Evolutionary conservation across 2,888 invertebrate species (phyloP), one percentile per base, ranked within the genome.

Genomic region (Chrysolina americana): DNA sequence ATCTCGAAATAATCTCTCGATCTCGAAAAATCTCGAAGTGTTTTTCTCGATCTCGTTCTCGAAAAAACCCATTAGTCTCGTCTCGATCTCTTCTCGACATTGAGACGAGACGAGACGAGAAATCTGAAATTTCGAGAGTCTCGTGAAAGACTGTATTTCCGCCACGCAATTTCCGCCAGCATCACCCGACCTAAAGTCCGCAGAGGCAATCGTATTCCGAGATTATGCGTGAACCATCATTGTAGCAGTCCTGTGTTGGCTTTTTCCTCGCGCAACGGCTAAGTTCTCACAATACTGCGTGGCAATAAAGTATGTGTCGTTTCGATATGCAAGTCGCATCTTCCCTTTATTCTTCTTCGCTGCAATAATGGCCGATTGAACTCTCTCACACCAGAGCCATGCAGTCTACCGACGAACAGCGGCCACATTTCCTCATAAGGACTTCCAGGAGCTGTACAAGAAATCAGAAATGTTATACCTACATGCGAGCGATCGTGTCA

Each of bases 251-350:
- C 76, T 80, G 78, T 79, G 71, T 69, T 69, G 75, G 69, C 59
- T 75, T 75, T 75, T 71, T 71, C 63, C 71, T 68, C 71, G 48
- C 68, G 75, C 71, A 75, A 71, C 69, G 75, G 75, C 68, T 59
- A 69, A 71, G 86, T 87, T 87, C 87, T 87, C 87, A 87, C 87
- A 87, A 85, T 71, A 81, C 83, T 83, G 79, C 82, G 80, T 81
- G 80, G 84, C 81, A 83, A 86, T 87, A 87, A 87, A 87, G 83
- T 85, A 86, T 83, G 80, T 78, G 79, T 80, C 82, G 81, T 81
- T 85, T 87, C 84, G 84, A 85, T 86, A 87, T 87, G 85, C 87
- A 85, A 80, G 85, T 81, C 86, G 85, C 86, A 87, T 87, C 87
- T 85, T 83, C 81, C 82, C 84, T 81, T 84, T 85, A 86, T 86